Evolutionary conservation across 1,140 invertebrate genomes (phyloP), one percentile per base, ranked within the genome.

Genomic region (Drosophila fuyamai): DNA sequence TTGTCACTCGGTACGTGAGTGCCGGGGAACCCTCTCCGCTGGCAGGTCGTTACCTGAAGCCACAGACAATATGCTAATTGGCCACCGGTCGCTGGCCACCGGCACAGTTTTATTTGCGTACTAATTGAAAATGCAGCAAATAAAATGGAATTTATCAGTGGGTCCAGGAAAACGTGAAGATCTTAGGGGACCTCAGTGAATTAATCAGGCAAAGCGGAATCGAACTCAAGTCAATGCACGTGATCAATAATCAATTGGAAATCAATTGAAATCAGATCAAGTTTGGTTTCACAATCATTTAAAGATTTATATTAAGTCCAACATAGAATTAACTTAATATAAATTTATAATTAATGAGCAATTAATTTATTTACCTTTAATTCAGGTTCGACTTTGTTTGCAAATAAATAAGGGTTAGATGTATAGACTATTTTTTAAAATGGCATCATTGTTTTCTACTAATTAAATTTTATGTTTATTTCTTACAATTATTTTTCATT

Each of bases 1-100:
- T 70, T 77, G 56, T 77, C 75, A 70, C 44, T 60, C 35, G 51
- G 12, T 44, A 77, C 75, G 75, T 77, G 74, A 67, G 50, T 46
- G 14, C 13, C 29, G 60, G 57, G 72, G 50, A 76, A 53, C 48
- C 60, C 67, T 47, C 23, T 38, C 5, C 8, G 32, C 4, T 29
- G 43, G 58, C 62, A 66, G 62, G 43, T 65, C 44, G 36, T 43
- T 67, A 63, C 29, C 56, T 61, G 13, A 3, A 61, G 61, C 61
- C 56, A 35, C 4, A 62, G 61, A 63, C 35, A 38, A 51, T 44
- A 74, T 75, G 72, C 27, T 63, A 74, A 74, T 75, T 63, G 40
- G 32, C 12, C 38, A 50, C 29, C 27, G 18, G 9, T 27, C 4
- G 40, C 16, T 40, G 68, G 38, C 36, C 5, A 41, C 44, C 68